phyloP scores from a whole-genome alignment of 2,113 vertebrate species.

The Galeopterus variegatus region DNA sequence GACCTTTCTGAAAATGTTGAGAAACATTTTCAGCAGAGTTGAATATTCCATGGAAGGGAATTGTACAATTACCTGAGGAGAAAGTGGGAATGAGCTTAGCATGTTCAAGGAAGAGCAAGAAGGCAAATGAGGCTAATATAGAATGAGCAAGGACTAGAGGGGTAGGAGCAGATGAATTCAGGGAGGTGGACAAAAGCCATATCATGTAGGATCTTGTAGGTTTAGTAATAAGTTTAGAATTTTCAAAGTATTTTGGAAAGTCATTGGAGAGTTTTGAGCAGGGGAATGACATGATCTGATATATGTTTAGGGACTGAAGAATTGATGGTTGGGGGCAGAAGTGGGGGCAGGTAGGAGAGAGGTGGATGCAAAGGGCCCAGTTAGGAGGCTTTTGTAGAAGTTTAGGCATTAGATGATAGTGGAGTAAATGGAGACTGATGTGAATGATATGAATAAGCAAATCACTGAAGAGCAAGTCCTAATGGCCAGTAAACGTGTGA shows the following conservation, averaged over 20 bases:
- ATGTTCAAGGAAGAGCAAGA: background rate
- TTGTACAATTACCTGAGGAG: background rate
- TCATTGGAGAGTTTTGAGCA: background rate
- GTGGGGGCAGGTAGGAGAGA: background rate
- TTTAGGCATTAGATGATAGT: background rate
- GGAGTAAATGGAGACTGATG: background rate
- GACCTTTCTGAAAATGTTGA: conserved; percentile 1
- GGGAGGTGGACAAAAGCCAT: background rate
- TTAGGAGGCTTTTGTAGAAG: conserved; percentile 22
- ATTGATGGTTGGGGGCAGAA: background rate
- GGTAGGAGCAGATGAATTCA: background rate
- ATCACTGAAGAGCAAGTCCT: conserved; percentile 27
- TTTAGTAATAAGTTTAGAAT: background rate
- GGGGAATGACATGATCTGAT: background rate
- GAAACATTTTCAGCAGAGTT: conserved; percentile 1
- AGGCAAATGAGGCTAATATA: background rate
- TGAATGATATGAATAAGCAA: background rate
- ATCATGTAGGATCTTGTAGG: background rate
- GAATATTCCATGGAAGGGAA: background rate
- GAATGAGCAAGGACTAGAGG: background rate
- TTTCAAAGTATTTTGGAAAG: background rate
- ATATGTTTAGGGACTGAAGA: background rate
- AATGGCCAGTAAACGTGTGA: conserved; percentile 35
- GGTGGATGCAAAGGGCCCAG: background rate
- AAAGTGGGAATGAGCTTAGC: background rate